Conservation (phyloP, 2,888 invertebrate species). For the Epistrophe eligans region DNA sequence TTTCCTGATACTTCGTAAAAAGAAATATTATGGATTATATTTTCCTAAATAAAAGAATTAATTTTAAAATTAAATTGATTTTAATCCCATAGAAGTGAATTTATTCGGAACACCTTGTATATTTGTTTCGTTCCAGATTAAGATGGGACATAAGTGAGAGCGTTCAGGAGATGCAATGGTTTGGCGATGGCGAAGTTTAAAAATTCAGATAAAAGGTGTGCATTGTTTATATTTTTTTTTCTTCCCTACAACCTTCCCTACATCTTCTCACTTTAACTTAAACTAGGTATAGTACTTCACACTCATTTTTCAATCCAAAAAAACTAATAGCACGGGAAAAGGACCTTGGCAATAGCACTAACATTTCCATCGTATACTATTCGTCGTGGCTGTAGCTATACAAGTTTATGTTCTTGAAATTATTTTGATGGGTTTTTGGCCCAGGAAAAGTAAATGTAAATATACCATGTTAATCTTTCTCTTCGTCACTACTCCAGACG, state of each 20-base stretch:
- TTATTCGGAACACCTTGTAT: background rate
- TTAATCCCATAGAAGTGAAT: too few species aligned
- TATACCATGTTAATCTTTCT: slow-evolving; percentile 4
- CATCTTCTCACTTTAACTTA: background rate
- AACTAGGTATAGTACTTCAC: background rate
- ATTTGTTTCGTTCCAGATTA: background rate
- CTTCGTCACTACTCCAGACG: slow-evolving; percentile 25
- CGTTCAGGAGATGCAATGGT: background rate
- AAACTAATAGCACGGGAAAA: background rate
- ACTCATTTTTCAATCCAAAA: slow-evolving; percentile 20
- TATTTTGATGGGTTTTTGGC: slow-evolving; percentile 53
- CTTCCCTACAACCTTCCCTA: too few species aligned
- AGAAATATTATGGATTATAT: too few species aligned
- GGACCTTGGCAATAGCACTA: background rate
- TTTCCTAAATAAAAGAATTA: too few species aligned
- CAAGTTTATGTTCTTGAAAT: slow-evolving; percentile 24
- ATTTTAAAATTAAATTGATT: too few species aligned
- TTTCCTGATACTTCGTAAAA: too few species aligned
- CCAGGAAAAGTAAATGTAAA: slow-evolving; percentile 49
- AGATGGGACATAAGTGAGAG: background rate
- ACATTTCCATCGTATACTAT: background rate
- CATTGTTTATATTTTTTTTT: slow-evolving; percentile 13
- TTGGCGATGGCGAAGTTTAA: slow-evolving; percentile 54
- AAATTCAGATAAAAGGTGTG: slow-evolving; percentile 40
- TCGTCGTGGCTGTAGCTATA: too few species aligned